Conservation (phyloP, 2,888 invertebrate species). For the Lypha dubia region DNA sequence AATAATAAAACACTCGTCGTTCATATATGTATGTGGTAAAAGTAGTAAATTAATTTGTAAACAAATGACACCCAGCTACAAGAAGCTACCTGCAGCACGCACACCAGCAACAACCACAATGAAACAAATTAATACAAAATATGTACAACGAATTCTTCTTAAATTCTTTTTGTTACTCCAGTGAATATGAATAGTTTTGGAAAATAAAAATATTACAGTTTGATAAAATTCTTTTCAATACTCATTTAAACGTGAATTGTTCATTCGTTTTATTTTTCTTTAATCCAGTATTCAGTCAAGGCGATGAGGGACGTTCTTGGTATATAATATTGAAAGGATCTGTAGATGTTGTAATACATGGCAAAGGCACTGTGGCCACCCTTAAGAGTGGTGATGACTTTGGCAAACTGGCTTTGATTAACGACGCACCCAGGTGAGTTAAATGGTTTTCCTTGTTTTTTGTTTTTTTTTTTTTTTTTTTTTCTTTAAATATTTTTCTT, state of each 20-base stretch:
- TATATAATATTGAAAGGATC: slow-evolving; percentile 92
- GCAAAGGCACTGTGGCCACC: slow-evolving; percentile 92
- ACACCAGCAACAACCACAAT: slow-evolving; percentile 28
- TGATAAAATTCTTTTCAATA: slow-evolving; percentile 61
- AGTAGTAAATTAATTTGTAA: slow-evolving; percentile 47
- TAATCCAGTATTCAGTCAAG: slow-evolving; percentile 90
- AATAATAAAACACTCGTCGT: not conserved
- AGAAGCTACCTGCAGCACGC: not conserved
- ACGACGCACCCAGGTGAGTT: slow-evolving; percentile 90
- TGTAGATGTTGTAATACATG: slow-evolving; percentile 92
- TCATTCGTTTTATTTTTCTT: slow-evolving; percentile 6
- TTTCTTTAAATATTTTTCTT: not conserved
- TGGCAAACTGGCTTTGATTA: slow-evolving; percentile 92
- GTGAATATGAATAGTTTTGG: slow-evolving; percentile 25
- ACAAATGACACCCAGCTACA: slow-evolving; percentile 2
- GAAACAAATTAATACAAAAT: slow-evolving; percentile 1
- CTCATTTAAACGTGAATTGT: slow-evolving; percentile 13
- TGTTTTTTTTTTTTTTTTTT: not conserved
- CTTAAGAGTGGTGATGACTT: slow-evolving; percentile 94
- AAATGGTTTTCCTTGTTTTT: slow-evolving; percentile 8
- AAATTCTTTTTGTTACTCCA: not conserved
- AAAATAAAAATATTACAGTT: slow-evolving; percentile 14
- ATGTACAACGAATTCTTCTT: not conserved
- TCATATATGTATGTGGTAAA: slow-evolving; percentile 24
- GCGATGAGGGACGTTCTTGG: slow-evolving; percentile 93